Base-by-base conservation (phyloP, 2,888 invertebrate species). In the Philaethria dido region DNA sequence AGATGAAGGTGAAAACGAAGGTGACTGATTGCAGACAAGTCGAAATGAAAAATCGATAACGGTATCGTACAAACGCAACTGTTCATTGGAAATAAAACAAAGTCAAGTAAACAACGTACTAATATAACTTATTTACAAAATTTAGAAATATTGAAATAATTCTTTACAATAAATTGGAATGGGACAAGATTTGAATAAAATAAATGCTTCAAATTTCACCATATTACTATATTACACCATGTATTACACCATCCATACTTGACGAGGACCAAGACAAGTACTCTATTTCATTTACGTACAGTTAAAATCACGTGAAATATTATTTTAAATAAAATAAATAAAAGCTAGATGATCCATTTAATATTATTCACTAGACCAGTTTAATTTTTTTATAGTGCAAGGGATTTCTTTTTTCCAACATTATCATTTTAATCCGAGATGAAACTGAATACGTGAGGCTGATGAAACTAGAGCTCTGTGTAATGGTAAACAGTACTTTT, bases 401-500 rank as follows among this genome's bases (percentile, higher is more conserved):
- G 9, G 45, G 3, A 47, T 16, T 25, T 52, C 9, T 52, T 52
- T n/a, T 25, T 25, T 29, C 2, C 33, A 16, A 8, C 18, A 36
- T 55, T 39, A 39, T 39, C 44, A 29, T 25, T 25, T 50, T 25
- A 39, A 44, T 42, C 36, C 14, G 6, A n/a, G 25, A 50, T 55
- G 66, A 62, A 71, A 68, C 59, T 59, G 47, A 60, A 72, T 68
- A 69, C 63, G 44, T 66, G 16, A 44, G 64, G 39, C 18, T 59
- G 22, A 64, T 68, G 69, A 71, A 74, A 72, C 66, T 42, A 61
- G 72, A 61, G 55, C 70, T 72, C 68, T 68, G 73, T 69, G 73
- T 72, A 62, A 71, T 72, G 61, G 59, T 72, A 72, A 74, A 74
- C 73, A 75, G 70, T 66, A 64, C 67, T 64, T 67, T 61, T 50